Base-by-base conservation (phyloP, 92 coral and sea anemone species). In the Anthopleura xanthogrammica region DNA sequence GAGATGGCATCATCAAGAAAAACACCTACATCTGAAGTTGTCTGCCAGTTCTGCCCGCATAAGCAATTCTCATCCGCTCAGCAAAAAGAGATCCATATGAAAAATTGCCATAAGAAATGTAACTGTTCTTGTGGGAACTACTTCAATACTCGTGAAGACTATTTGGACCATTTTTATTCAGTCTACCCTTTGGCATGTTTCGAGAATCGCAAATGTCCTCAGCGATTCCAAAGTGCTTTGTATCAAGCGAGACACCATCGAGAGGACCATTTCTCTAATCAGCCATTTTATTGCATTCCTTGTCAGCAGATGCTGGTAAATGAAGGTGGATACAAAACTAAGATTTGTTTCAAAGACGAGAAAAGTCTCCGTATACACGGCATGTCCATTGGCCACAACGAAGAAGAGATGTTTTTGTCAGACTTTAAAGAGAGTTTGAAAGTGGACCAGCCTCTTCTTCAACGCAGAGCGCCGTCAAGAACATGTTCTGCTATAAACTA, bases 151-250 rank as follows among this genome's bases (percentile, higher is more conserved):
- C 87, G 99, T 5, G 95, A 88, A 56, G 90, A 92, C 12, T 97
- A 97, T 78, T 83, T 97, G 40, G 91, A 90, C 14, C 99, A 97
- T 76, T 97, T 97, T 52, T 97, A 97, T 85, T 73, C 90, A 13
- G 91, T 94, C 22, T 97, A 97, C 16, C 99, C 99, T 6, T 88
- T 97, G 43, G 93, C 98, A 13, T 97, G 99, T 78, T 94, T 90
- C 54, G 99, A 97, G 77, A 97, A 97, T 80, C 93, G 99, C 36
- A 97, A 97, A 50, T 97, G 99, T 78, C 99, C 99, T 7, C 97
- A 94, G 17, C 88, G 99, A 20, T 97, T 97, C 72, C 99, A 90
- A 78, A 87, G 90, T 46, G 93, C 92, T 29, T 70, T 80, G 20
- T 82, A 89, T 86, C 99, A 97, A 85, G 98, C 97, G 2, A 89